Evolutionary conservation across 2,888 invertebrate genomes (phyloP).

Genomic region (Tuta absoluta): DNA sequence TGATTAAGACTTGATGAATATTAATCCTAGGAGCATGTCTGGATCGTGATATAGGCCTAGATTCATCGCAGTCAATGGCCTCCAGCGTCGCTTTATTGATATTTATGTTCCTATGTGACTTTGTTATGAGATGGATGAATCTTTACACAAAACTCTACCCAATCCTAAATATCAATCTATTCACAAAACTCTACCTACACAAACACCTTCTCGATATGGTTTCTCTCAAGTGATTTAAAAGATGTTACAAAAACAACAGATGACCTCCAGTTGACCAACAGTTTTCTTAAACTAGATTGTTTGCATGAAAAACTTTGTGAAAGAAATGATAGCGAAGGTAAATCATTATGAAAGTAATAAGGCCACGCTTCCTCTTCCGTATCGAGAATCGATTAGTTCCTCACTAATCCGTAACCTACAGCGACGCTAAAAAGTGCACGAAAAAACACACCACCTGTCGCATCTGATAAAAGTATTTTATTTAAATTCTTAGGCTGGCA

Average conservation of each 20-base stretch:
- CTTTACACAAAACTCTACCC: too few relatives aligned
- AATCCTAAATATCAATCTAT: too few relatives aligned
- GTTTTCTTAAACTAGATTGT: not conserved
- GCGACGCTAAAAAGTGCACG: constrained; percentile 72
- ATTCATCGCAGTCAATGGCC: constrained; percentile 16
- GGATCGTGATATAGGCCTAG: constrained; percentile 7
- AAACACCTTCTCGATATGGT: too few relatives aligned
- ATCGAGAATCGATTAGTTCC: constrained; percentile 73
- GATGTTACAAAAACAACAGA: not conserved
- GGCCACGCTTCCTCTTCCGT: constrained; percentile 60
- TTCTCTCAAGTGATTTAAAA: too few relatives aligned
- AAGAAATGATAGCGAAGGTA: constrained; percentile 26
- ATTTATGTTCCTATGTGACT: not conserved
- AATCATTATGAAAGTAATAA: constrained; percentile 43
- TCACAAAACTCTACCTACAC: too few relatives aligned
- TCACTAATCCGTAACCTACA: constrained; percentile 78
- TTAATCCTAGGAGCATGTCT: constrained; percentile 47
- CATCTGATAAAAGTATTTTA: constrained; percentile 80
- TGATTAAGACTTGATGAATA: constrained; percentile 77
- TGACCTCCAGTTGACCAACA: not conserved
- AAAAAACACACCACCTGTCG: constrained; percentile 75
- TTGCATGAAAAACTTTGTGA: not conserved
- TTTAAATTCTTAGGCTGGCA: constrained; percentile 77
- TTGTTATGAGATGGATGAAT: not conserved
- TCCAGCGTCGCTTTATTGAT: not conserved